Conservation (phyloP, 2,113 vertebrate species). For the Euleptes europaea region DNA sequence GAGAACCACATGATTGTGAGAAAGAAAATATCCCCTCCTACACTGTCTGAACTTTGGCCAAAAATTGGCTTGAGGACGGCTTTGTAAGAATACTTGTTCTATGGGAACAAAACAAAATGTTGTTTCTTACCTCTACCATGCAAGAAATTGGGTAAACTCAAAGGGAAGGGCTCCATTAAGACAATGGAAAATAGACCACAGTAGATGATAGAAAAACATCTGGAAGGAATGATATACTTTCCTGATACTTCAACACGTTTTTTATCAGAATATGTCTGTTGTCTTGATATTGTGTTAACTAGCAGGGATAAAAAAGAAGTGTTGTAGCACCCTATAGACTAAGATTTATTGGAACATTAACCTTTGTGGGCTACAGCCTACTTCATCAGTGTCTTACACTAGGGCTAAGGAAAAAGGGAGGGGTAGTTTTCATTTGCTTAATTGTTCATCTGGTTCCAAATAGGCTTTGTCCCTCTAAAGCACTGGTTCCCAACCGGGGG, state of each 20-base stretch:
- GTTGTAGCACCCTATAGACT: no score
- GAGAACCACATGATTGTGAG: background rate
- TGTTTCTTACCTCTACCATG: background rate
- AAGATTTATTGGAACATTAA: no score
- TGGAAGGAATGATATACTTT: background rate
- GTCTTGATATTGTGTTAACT: no score
- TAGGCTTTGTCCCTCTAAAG: no score
- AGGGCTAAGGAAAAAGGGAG: background rate
- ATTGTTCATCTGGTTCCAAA: background rate
- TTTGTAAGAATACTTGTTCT: constrained; percentile 11
- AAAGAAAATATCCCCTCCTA: background rate
- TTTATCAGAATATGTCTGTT: no score
- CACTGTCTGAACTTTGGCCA: background rate
- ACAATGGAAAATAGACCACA: background rate
- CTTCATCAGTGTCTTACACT: no score
- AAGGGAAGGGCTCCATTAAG: background rate
- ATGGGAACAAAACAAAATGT: constrained; percentile 10
- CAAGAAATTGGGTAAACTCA: background rate
- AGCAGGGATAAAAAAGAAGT: no score
- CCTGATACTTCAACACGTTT: background rate
- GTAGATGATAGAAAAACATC: background rate
- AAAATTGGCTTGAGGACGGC: background rate
- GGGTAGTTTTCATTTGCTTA: background rate
- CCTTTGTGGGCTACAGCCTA: no score
- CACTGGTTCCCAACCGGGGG: no score